Percentiles rank a stretch among this genome's conserved stretches.
Conservation (phyloP, 2,888 invertebrate species). For the Synergus umbraculus region DNA sequence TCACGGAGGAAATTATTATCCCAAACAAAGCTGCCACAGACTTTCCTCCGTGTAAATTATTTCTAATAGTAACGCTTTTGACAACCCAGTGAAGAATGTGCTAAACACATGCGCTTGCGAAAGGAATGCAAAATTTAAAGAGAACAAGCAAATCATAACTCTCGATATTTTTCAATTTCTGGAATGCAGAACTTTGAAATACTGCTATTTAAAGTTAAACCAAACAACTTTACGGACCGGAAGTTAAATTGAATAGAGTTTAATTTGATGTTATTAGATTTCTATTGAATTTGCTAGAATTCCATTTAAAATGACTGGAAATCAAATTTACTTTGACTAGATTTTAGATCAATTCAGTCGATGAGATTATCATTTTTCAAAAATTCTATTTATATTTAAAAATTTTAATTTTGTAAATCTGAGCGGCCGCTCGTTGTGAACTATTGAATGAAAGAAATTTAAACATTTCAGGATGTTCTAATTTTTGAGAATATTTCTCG, state of each 20-base stretch:
- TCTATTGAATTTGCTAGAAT: background rate
- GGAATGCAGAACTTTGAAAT: background rate
- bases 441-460: no score
- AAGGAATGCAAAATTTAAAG: conserved; percentile 57
- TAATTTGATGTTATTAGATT: background rate
- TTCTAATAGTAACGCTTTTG: conserved; percentile 42
- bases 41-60: background rate
- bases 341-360: no score
- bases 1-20: background rate
- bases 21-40: background rate
- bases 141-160: conserved; percentile 47
- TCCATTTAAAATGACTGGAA: background rate
- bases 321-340: background rate
- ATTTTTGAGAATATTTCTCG: background rate
- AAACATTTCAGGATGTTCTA: background rate
- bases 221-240: background rate
- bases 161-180: background rate
- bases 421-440: no score
- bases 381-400: no score
- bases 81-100: conserved; percentile 67
- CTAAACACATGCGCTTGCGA: conserved; percentile 70
- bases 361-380: no score
- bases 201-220: background rate
- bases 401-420: no score
- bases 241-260: background rate